Conservation (phyloP, 2,888 invertebrate species). For the Erebia epiphron region DNA sequence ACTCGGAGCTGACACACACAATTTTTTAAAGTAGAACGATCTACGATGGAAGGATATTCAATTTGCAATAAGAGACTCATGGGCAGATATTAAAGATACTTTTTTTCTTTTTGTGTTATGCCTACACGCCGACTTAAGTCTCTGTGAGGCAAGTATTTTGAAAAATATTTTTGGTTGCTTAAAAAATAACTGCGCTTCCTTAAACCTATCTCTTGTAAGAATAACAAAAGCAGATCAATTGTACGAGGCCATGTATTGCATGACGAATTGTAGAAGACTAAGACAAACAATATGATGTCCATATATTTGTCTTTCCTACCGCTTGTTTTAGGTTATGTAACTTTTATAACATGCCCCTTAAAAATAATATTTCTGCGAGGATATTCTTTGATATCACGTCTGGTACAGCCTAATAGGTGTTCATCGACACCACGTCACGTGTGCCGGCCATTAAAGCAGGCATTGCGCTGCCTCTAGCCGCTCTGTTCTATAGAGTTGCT, state of each 20-base stretch:
- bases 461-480: slow-evolving; percentile 30
- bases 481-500: slow-evolving; percentile 30
- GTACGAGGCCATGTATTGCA: no score
- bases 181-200: no score
- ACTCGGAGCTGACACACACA: no score
- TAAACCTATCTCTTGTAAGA: no score
- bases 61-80: not conserved
- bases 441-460: slow-evolving; percentile 42
- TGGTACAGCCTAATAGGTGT: slow-evolving; percentile 55
- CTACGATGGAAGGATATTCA: not conserved
- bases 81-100: not conserved
- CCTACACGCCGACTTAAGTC: not conserved
- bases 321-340: no score
- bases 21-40: no score
- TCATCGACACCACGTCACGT: slow-evolving; percentile 55
- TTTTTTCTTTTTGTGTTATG: not conserved
- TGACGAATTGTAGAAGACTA: no score
- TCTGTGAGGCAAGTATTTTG: no score
- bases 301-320: no score
- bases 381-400: slow-evolving; percentile 42
- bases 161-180: not conserved
- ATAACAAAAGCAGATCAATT: no score
- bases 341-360: not conserved
- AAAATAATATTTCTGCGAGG: not conserved
- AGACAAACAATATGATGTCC: no score